Percentiles rank a stretch among this genome's conserved stretches.
Conservation (phyloP, 2,888 invertebrate species). For the Conistra vaccinii region DNA sequence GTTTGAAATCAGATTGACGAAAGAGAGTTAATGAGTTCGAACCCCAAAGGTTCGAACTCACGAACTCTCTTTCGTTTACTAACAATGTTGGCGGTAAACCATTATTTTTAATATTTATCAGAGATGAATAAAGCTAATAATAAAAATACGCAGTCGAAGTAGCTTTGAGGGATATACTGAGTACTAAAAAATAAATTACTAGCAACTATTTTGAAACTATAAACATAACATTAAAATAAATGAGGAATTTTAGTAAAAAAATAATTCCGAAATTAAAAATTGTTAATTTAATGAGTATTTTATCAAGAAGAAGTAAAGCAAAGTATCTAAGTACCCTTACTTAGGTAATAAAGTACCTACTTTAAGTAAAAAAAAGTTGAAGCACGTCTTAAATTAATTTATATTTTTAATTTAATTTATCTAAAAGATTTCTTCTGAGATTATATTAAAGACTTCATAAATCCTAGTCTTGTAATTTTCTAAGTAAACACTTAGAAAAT, state of each 20-base stretch:
- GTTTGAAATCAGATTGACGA: neutral
- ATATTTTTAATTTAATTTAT: neutral
- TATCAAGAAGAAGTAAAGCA: neutral
- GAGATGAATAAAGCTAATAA: too few relatives aligned
- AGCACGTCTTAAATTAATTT: neutral
- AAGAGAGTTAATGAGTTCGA: too few relatives aligned
- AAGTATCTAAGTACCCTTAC: neutral
- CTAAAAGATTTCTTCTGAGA: neutral
- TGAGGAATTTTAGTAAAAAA: neutral
- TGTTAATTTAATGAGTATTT: neutral
- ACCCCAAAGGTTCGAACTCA: too few relatives aligned
- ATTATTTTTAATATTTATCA: neutral
- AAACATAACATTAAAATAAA: neutral
- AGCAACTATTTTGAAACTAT: neutral
- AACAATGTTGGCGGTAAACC: neutral
- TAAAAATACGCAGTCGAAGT: neutral
- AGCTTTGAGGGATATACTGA: too few relatives aligned
- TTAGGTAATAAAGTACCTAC: neutral
- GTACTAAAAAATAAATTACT: neutral
- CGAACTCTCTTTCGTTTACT: too few relatives aligned
- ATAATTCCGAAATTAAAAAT: neutral
- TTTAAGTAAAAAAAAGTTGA: neutral
- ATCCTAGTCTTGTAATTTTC: too few relatives aligned
- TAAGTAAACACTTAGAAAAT: slow-evolving; percentile 23
- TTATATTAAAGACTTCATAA: slow-evolving; percentile 13